Base-by-base conservation (phyloP, 2,113 vertebrate genomes). In the Myxocyprinus asiaticus region DNA sequence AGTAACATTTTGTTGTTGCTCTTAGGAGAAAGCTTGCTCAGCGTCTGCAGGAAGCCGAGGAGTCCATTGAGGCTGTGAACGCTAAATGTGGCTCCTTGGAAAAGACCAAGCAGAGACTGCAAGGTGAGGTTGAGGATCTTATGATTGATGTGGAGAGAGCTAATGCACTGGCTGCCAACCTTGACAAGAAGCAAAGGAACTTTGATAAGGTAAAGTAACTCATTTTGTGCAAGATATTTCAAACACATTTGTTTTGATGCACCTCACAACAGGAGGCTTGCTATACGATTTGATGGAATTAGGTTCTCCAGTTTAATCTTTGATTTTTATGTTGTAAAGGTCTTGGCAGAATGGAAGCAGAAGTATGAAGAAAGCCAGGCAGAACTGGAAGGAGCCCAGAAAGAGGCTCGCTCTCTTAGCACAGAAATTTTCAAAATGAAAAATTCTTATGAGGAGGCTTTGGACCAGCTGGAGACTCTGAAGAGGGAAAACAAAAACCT, bases 361-460 rank as follows among this genome's bases (percentile, higher is more conserved):
- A 95, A 95, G 70, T 91, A 89, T 76, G 92, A 94, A 0, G 93
- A 94, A 15, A 83, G 82, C 80, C 94, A 95, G 76, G 91, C 94
- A 71, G 94, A 96, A 61, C 74, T 95, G 47, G 94, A 96, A 73
- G 90, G 88, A 22, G 14, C 92, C 72, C 92, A 89, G 61, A 95
- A 95, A 45, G 94, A 95, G 50, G 89, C 94, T 81, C 91, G 93
- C 15, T 94, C 93, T 48, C 89, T 94, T 10, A 94, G 94, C 62
- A 94, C 94, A 11, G 93, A 95, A 76, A 87, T 94, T 81, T 95
- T 95, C 74, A 95, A 95, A 83, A 83, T 95, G 91, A 97, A 95
- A 79, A 96, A 93, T 3, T 92, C 94, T 43, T 96, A 94, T 4
- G 94, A 96, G 84, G 95, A 96, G 86, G 79, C 91, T 81, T 84